phyloP scores from a whole-genome alignment of 1,140 invertebrate genomes.

The Sesamia nonagrioides region DNA sequence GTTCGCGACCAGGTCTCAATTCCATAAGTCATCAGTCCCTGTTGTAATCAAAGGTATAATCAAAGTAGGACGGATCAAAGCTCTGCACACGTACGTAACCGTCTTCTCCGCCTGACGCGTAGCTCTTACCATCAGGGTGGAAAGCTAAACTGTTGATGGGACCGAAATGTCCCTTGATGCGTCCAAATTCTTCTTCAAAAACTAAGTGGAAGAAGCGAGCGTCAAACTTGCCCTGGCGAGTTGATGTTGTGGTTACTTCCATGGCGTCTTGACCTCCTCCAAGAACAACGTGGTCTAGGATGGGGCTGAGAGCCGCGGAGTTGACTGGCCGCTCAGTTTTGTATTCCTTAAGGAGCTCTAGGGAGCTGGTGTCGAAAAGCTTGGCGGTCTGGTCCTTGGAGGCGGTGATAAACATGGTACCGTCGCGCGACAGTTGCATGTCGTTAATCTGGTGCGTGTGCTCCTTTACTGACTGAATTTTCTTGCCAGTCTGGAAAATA shows the following conservation, averaged over 20 bases:
- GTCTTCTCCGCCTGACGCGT: slow-evolving; percentile 99
- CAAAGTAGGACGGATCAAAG: slow-evolving; percentile 98
- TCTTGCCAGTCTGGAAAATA: slow-evolving; percentile 92
- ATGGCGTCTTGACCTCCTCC: slow-evolving; percentile 99
- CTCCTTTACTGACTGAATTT: slow-evolving; percentile 92
- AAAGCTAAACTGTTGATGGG: slow-evolving; percentile 99
- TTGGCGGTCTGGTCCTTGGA: slow-evolving; percentile 98
- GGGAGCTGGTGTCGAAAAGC: slow-evolving; percentile 95
- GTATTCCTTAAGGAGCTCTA: slow-evolving; percentile 97
- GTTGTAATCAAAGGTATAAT: slow-evolving; percentile 97
- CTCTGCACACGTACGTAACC: slow-evolving; percentile 98
- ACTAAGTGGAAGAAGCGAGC: slow-evolving; percentile 99
- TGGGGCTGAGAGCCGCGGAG: slow-evolving; percentile 98
- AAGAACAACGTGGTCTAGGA: slow-evolving; percentile 97
- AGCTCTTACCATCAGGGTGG: slow-evolving; percentile 99
- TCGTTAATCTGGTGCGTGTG: slow-evolving; percentile 97
- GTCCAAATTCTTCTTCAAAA: slow-evolving; percentile 99
- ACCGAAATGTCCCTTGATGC: slow-evolving; percentile 99
- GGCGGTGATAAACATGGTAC: slow-evolving; percentile 98
- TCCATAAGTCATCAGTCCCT: too few relatives aligned
- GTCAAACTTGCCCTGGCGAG: slow-evolving; percentile 98
- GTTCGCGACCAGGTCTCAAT: too few relatives aligned
- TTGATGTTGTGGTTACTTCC: slow-evolving; percentile 99
- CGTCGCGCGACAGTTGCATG: slow-evolving; percentile 97
- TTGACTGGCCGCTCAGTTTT: slow-evolving; percentile 99